Evolutionary conservation across 2,888 invertebrate genomes (phyloP).

Genomic region (Tetranychus piercei): DNA sequence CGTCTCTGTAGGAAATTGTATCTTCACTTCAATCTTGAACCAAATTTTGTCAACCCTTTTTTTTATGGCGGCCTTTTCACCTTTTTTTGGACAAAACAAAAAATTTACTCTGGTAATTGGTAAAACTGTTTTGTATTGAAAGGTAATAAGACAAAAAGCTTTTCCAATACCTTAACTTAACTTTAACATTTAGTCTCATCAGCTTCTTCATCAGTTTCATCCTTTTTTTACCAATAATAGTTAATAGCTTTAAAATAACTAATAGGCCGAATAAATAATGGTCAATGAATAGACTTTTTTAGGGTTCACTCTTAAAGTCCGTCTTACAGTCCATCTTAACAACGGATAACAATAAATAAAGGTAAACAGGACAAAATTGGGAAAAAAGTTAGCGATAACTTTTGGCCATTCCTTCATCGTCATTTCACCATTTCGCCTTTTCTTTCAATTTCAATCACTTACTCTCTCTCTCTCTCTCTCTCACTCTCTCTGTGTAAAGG

Average conservation of each 20-base stretch:
- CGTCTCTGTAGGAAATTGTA: neutral
- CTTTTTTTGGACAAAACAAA: too few species aligned
- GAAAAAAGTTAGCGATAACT: neutral
- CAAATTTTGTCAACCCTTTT: too few species aligned
- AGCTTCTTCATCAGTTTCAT: neutral
- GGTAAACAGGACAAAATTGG: neutral
- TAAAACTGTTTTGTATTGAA: too few species aligned
- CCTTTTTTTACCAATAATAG: neutral
- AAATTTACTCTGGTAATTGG: too few species aligned
- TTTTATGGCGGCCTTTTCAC: too few species aligned
- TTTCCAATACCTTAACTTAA: neutral
- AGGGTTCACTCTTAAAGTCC: too few species aligned
- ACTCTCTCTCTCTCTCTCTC: constrained; percentile 12
- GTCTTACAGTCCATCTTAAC: neutral
- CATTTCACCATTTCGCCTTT: neutral
- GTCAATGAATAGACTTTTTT: too few species aligned
- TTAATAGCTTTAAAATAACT: neutral
- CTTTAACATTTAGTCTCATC: neutral
- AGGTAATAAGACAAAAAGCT: too few species aligned
- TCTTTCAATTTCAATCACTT: constrained; percentile 1
- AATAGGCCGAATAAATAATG: neutral
- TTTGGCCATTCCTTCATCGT: neutral
- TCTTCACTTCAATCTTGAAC: neutral
- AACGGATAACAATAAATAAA: neutral
- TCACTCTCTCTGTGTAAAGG: constrained; percentile 1